Evolutionary conservation across 2,888 invertebrate species (phyloP).

Genomic region (Dasypogon diadema): DNA sequence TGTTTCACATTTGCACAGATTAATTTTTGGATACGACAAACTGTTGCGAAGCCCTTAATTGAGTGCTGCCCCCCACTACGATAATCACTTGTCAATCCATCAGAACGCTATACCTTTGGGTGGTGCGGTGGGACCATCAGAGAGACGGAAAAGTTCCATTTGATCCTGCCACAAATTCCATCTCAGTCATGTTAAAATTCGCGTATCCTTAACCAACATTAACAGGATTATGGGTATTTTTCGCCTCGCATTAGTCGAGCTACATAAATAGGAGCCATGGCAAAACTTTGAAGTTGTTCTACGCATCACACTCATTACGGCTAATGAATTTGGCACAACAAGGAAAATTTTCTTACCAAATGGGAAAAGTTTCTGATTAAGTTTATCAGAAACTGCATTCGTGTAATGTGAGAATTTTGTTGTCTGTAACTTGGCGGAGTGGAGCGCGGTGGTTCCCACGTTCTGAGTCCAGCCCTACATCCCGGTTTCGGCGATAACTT

Average conservation of each 20-base stretch:
- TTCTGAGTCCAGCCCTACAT: no score
- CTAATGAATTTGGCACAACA: slow-evolving; percentile 45
- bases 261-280: slow-evolving; percentile 24
- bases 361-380: slow-evolving; percentile 48
- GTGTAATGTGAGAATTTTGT: slow-evolving; percentile 24
- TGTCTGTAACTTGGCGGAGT: slow-evolving; percentile 11
- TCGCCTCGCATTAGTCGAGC: slow-evolving; percentile 14
- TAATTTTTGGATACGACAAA: not conserved
- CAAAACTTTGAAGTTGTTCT: slow-evolving; percentile 38
- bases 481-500: slow-evolving; percentile 9
- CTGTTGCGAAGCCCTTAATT: not conserved
- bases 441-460: not conserved
- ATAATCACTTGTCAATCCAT: no score
- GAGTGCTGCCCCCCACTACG: not conserved
- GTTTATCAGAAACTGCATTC: slow-evolving; percentile 41
- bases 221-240: slow-evolving; percentile 13
- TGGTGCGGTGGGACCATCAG: no score
- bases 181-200: slow-evolving; percentile 18
- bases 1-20: not conserved
- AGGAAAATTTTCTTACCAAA: slow-evolving; percentile 41
- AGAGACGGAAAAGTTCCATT: no score
- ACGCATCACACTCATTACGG: slow-evolving; percentile 37
- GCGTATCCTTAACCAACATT: slow-evolving; percentile 14
- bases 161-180: no score
- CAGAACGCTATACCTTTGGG: no score